phyloP scores from a whole-genome alignment of 2,797 vertebrate species.

The Bufotes viridis region DNA sequence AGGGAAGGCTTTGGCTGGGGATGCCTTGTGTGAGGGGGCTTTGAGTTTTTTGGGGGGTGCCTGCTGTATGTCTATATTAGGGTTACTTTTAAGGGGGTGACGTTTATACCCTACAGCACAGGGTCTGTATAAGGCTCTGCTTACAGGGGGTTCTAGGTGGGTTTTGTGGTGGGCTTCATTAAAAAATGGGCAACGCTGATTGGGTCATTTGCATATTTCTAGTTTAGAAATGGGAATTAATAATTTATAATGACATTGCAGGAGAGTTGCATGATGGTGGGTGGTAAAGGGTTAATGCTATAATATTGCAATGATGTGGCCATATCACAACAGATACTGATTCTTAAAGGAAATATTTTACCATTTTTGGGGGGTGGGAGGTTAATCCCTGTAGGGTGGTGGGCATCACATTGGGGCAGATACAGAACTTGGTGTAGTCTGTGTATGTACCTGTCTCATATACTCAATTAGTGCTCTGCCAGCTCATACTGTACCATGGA shows the following conservation, averaged over 20 bases:
- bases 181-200: neutral
- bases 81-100: neutral
- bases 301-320: neutral
- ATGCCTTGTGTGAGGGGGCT: neutral
- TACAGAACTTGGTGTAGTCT: neutral
- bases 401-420: neutral
- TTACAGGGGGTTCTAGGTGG: neutral
- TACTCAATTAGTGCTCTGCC: neutral
- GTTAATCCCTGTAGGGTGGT: neutral
- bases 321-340: neutral
- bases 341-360: neutral
- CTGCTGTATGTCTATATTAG: neutral
- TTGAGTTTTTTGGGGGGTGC: conserved; percentile 3
- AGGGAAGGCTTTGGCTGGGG: neutral
- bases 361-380: neutral
- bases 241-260: neutral
- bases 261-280: neutral
- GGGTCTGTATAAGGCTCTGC: neutral
- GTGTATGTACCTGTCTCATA: neutral
- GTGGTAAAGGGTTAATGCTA: neutral
- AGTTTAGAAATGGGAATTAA: neutral
- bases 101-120: neutral
- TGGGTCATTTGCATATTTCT: neutral
- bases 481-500: neutral
- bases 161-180: neutral